Percentiles rank a stretch among this genome's conserved stretches.
Evolutionary conservation across 64 coral and sea anemone genomes (phyloP).

Genomic region (Astreopora myriophthalma): DNA sequence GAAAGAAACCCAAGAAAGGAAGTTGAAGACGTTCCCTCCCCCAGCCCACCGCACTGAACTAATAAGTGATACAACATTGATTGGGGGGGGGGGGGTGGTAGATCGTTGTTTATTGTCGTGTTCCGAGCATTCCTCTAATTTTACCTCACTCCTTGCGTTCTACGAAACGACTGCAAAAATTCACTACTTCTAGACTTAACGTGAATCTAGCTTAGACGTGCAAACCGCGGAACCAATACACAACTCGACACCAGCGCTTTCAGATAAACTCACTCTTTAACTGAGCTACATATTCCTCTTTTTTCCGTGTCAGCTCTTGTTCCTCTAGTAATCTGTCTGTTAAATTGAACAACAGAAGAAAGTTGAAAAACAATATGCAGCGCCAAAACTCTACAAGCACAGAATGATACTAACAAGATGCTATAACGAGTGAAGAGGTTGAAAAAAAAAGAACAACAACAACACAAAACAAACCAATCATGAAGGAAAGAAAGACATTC

Average conservation of each 20-base stretch:
- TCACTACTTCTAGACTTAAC: too few species aligned
- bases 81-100: too few species aligned
- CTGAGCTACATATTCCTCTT: conserved; percentile 88
- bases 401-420: not conserved
- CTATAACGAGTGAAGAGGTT: not conserved
- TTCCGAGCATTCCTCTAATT: too few species aligned
- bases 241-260: not conserved
- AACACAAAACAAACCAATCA: not conserved
- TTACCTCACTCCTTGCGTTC: too few species aligned
- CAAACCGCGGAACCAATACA: too few species aligned
- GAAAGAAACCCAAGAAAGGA: too few species aligned
- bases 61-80: too few species aligned
- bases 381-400: not conserved
- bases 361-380: not conserved
- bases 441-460: not conserved
- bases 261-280: conserved; percentile 71
- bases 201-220: too few species aligned
- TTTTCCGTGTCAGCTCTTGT: conserved; percentile 77
- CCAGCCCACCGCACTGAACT: too few species aligned
- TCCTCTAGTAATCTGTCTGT: conserved; percentile 96
- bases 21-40: too few species aligned
- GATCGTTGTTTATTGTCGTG: too few species aligned
- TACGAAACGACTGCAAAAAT: too few species aligned
- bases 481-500: not conserved
- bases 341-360: not conserved